Evolutionary conservation across 2,113 vertebrate species (phyloP), one percentile per base, ranked within the genome.

Genomic region (Zapornia atra): DNA sequence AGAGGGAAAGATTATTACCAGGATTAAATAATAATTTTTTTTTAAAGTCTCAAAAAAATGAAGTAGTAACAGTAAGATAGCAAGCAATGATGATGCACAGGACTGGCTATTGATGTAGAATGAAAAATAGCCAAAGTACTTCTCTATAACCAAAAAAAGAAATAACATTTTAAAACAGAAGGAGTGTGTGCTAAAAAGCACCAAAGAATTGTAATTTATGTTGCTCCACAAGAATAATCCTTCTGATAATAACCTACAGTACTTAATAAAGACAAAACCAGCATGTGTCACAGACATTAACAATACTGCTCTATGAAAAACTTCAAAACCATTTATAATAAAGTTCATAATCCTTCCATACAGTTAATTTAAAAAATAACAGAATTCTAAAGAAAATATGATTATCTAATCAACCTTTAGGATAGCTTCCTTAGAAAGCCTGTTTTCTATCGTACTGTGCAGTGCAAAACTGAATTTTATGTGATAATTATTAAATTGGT

Each of bases 401-500:
- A 94, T 91, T 88, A 92, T 91, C 60, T 86, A 81, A 88, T 88
- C 69, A 92, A 86, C 70, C 48, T 73, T 73, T 50, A 81, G 56
- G 24, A 82, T 13, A 73, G 63, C 65, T 95, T 90, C 66, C 88
- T 93, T 69, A 60, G 80, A 90, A 95, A 77, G 63, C 19, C 78
- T 95, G 80, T 86, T 96, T 94, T 82, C 64, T 80, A 81, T 86
- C 57, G 7, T 84, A 84, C 24, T 65, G 50, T 31, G 29, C 34
- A 80, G 54, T 24, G 31, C 33, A 86, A 90, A 94, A 92, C 75
- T 64, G 50, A 86, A 77, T 88, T 93, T 82, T 53, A 61, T 48
- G 59, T 86, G 54, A 64, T 88, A 92, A 92, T 92, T 88, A 82
- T 85, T 90, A 93, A 93, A 96, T 57, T 54, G 46, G 63, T 77